Evolutionary conservation across 2,113 vertebrate genomes (phyloP).

Genomic region (Austrofundulus limnaeus): DNA sequence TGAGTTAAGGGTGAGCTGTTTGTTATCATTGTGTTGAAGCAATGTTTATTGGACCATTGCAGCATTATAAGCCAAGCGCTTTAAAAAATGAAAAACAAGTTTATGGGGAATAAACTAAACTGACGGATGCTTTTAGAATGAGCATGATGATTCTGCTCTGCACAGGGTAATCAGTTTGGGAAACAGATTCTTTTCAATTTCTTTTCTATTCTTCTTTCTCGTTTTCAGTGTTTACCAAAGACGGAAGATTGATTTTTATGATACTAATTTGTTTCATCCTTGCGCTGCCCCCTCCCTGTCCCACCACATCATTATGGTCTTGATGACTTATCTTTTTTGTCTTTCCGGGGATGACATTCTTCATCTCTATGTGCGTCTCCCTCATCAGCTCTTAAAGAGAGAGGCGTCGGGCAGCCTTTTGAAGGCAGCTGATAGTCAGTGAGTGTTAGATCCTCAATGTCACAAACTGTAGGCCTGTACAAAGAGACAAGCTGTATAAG

Average conservation of each 20-base stretch:
- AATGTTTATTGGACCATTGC: slow-evolving; percentile 41
- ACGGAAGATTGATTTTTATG: slow-evolving; percentile 61
- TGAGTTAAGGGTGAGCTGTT: slow-evolving; percentile 33
- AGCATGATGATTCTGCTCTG: slow-evolving; percentile 25
- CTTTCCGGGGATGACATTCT: slow-evolving; percentile 48
- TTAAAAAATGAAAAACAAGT: slow-evolving; percentile 36
- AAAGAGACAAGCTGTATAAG: slow-evolving; percentile 54
- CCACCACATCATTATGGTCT: slow-evolving; percentile 56
- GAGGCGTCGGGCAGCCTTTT: slow-evolving; percentile 51
- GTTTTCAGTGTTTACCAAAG: slow-evolving; percentile 56
- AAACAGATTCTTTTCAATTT: slow-evolving; percentile 14
- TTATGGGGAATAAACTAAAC: slow-evolving; percentile 28
- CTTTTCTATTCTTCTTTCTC: too few relatives aligned
- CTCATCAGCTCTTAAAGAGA: slow-evolving; percentile 44
- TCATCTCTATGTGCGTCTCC: slow-evolving; percentile 49
- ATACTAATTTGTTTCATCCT: slow-evolving; percentile 41
- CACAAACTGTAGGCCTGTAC: slow-evolving; percentile 42
- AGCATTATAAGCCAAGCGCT: slow-evolving; percentile 20
- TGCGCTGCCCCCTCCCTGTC: slow-evolving; percentile 49
- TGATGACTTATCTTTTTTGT: slow-evolving; percentile 63
- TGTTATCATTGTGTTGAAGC: slow-evolving; percentile 34
- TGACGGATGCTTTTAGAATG: slow-evolving; percentile 40
- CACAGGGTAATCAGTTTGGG: slow-evolving; percentile 35
- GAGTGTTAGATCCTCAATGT: slow-evolving; percentile 47
- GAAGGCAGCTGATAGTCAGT: slow-evolving; percentile 59